Evolutionary conservation across 2,113 vertebrate genomes (phyloP), one percentile per base, ranked within the genome.

Genomic region (Prionailurus viverrinus): DNA sequence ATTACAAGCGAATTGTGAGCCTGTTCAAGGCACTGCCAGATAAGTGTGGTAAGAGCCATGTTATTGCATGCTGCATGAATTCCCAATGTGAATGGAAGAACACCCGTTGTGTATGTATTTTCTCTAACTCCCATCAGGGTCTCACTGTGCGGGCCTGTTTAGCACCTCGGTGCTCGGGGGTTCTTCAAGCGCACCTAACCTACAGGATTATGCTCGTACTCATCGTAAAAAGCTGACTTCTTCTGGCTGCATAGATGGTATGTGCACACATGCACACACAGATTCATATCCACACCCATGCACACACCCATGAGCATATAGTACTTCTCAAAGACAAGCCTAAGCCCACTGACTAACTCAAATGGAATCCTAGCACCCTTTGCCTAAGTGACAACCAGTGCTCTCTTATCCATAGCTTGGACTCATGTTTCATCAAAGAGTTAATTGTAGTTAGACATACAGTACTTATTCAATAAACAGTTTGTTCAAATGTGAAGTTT

Each of bases 171-270:
- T 99, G 99, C 99, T 99, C 98, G 99, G 99, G 98, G 99, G 98
- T 98, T 99, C 99, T 99, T 99, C 99, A 99, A 99, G 99, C 97
- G 99, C 99, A 98, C 99, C 99, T 99, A 99, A 99, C 99, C 99
- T 99, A 98, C 99, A 99, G 98, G 99, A 99, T 99, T 99, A 99
- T 99, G 99, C 99, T 99, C 99, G 99, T 98, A 99, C 98, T 97
- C 99, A 99, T 99, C 99, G 99, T 99, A 99, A 99, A 99, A 99
- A 99, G 99, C 99, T 99, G 99, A 99, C 99, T 98, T 98, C 99
- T 98, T 99, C 99, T 99, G 99, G 98, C 99, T 99, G 99, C 99
- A 98, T 99, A 99, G 99, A 99, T 99, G 99, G 99, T 99, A 99
- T 99, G 99, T 99, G 99, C 99, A 99, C 98, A 99, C 98, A 98